phyloP scores from a whole-genome alignment of 2,888 invertebrate genomes.

The Margaritifera margaritifera region DNA sequence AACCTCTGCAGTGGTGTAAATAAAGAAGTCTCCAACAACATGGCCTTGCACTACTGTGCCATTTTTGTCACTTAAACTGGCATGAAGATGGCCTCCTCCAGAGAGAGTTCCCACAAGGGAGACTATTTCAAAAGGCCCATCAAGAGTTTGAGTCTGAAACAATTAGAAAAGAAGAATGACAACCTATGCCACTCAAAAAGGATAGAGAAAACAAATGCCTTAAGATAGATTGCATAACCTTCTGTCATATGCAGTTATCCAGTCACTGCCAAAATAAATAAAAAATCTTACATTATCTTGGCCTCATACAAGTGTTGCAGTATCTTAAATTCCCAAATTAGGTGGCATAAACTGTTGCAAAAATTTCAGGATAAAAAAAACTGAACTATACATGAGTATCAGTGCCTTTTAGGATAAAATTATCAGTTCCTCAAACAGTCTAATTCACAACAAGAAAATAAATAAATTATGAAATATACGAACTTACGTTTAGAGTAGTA shows the following conservation, averaged over 20 bases:
- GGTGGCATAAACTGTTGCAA: too few relatives aligned
- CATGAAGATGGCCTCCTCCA: constrained; percentile 71
- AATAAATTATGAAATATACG: too few relatives aligned
- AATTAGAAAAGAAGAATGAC: constrained; percentile 1
- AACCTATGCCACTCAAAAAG: neutral
- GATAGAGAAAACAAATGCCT: neutral
- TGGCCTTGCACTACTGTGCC: constrained; percentile 73
- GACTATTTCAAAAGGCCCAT: constrained; percentile 71
- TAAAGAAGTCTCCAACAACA: constrained; percentile 69
- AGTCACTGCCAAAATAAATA: too few relatives aligned
- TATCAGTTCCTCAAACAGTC: too few relatives aligned
- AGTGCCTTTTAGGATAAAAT: too few relatives aligned
- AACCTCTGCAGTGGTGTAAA: constrained; percentile 74
- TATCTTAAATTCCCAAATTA: too few relatives aligned
- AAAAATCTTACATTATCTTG: too few relatives aligned
- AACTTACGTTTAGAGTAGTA: too few relatives aligned
- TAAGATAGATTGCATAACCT: neutral
- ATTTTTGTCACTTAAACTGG: constrained; percentile 67
- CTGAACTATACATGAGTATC: too few relatives aligned
- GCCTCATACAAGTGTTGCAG: too few relatives aligned
- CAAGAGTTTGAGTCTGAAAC: constrained; percentile 56
- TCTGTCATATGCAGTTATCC: neutral
- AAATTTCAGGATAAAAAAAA: too few relatives aligned
- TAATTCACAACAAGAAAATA: too few relatives aligned
- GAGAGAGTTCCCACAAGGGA: constrained; percentile 73